Conservation (phyloP, 2,888 invertebrate genomes). For the Lithodes maja region DNA sequence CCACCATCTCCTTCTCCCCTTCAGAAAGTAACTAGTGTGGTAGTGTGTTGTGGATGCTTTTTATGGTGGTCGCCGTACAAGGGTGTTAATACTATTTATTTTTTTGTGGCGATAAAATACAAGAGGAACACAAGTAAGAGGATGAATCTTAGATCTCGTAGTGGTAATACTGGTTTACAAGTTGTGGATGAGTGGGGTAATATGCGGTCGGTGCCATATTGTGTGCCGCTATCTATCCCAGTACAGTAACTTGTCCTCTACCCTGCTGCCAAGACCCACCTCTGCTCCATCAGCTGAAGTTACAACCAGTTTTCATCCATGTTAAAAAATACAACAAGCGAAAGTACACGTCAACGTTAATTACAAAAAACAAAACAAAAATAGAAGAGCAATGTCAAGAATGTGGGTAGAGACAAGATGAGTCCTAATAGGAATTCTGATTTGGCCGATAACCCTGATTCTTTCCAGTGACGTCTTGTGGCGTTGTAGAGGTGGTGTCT, state of each 20-base stretch:
- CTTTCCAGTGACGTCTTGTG: conserved; percentile 18
- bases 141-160: conserved; percentile 50
- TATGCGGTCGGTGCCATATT: conserved; percentile 34
- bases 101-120: conserved; percentile 48
- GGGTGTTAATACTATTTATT: conserved; percentile 36
- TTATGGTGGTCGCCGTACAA: conserved; percentile 60
- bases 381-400: neutral
- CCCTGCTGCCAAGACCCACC: conserved; percentile 36
- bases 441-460: conserved; percentile 39
- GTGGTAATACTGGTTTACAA: conserved; percentile 46
- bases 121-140: conserved; percentile 49
- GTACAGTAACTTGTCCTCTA: conserved; percentile 44
- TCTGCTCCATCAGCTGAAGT: conserved; percentile 44
- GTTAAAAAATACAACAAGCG: neutral
- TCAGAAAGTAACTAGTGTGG: conserved; percentile 58
- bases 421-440: neutral
- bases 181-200: conserved; percentile 37
- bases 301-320: neutral
- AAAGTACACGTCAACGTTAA: neutral
- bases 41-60: conserved; percentile 65
- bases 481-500: conserved; percentile 34
- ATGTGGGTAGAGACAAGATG: neutral
- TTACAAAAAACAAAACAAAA: neutral
- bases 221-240: conserved; percentile 43
- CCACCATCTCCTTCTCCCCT: conserved; percentile 25